Evolutionary conservation across 2,888 invertebrate species (phyloP), one percentile per base, ranked within the genome.

Genomic region (Seladonia tumulorum): DNA sequence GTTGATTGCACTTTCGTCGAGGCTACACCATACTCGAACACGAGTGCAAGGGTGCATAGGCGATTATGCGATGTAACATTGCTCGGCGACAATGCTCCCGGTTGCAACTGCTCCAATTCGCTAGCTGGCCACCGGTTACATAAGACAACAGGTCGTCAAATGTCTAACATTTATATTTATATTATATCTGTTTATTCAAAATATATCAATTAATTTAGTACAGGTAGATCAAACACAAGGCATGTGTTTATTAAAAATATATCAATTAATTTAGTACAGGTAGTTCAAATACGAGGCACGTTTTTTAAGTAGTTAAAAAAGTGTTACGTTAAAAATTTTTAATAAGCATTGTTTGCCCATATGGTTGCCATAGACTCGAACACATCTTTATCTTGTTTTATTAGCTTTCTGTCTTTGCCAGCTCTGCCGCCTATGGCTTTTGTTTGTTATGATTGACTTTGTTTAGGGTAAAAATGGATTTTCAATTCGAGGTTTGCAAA

Each of bases 31-130:
- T 86, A 77, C 35, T 87, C 88, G 35, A 91, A 89, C 60, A 93
- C 90, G 53, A 92, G 92, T 85, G 90, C 93, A 3, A 86, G 95
- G 77, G 95, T 95, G 1, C 95, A 96, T 87, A 92, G 95, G 73
- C 93, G 95, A 88, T 92, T 95, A 71, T 96, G 96, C 87, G 95
- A 96, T 85, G 89, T 95, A 53, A 93, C 94, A 7, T 91, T 93
- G n/a, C 92, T 95, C 29, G 86, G 91, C 10, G 83, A 82, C 76
- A 76, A 79, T 63, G 89, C 91, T 39, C 82, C 89, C 18, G 84
- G 82, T 35, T 95, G 95, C 76, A 93, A 94, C 81, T 95, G 94
- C 82, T 90, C 91, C 42, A 79, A 83, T 29, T 89, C 89, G 4
- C 81, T 95, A 39, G 93, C 93, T 22, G 94, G 92, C 39, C 92